A percentile compares a stretch with the other conserved stretches of the same genome.
Conservation (phyloP, 1,140 invertebrate species). For the Drosophila repletoides region DNA sequence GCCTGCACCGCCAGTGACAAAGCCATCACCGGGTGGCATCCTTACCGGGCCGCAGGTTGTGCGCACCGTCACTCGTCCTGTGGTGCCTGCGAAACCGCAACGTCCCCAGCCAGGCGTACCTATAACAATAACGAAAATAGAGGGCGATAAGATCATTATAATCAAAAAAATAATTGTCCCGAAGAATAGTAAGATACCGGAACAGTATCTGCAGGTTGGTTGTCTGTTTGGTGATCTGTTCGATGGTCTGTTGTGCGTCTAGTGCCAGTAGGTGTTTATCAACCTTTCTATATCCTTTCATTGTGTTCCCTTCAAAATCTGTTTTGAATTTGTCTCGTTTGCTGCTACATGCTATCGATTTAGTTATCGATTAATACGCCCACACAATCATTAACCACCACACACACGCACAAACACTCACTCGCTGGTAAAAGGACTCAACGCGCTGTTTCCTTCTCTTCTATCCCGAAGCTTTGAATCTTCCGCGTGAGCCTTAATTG, state of each 20-base stretch:
- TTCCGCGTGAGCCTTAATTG: not conserved
- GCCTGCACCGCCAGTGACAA: slow-evolving; percentile 53
- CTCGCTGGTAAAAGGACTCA: too few relatives aligned
- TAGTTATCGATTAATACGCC: not conserved
- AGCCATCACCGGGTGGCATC: slow-evolving; percentile 67
- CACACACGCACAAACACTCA: not conserved
- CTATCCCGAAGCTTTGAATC: too few relatives aligned
- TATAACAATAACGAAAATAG: slow-evolving; percentile 79
- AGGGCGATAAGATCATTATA: slow-evolving; percentile 82
- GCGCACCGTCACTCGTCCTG: slow-evolving; percentile 33
- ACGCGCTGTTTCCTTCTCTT: too few relatives aligned
- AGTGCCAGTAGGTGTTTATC: slow-evolving; percentile 21
- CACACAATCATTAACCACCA: not conserved
- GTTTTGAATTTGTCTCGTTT: slow-evolving; percentile 21
- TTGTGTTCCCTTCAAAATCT: slow-evolving; percentile 10
- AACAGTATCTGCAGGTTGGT: slow-evolving; percentile 81
- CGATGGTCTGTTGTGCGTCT: slow-evolving; percentile 29
- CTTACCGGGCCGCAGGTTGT: slow-evolving; percentile 66
- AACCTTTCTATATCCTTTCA: not conserved
- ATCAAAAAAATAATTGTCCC: slow-evolving; percentile 80
- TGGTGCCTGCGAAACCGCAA: slow-evolving; percentile 48
- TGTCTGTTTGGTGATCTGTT: slow-evolving; percentile 38
- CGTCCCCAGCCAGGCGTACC: slow-evolving; percentile 66
- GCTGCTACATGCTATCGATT: slow-evolving; percentile 27
- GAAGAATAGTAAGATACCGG: slow-evolving; percentile 82